Evolutionary conservation across 2,113 vertebrate genomes (phyloP).

Genomic region (Prietella phreatophila): DNA sequence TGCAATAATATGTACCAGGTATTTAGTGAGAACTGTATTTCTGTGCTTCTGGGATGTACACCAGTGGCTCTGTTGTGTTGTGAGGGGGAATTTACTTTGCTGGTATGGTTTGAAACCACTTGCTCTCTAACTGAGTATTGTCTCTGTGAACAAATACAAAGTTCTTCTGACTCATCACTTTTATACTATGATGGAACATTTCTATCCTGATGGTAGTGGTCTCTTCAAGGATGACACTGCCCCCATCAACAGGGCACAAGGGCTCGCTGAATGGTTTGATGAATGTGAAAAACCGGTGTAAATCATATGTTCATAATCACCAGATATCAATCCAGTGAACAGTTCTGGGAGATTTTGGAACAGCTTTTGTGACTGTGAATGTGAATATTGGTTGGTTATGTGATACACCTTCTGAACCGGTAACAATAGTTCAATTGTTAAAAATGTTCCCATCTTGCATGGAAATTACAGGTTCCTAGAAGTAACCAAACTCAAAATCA

Average conservation of each 20-base stretch:
- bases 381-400: neutral
- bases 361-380: neutral
- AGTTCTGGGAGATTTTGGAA: neutral
- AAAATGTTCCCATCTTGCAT: neutral
- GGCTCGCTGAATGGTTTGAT: neutral
- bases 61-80: neutral
- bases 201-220: neutral
- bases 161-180: neutral
- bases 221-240: neutral
- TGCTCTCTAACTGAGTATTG: neutral
- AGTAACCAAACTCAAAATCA: neutral
- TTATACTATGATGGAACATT: neutral
- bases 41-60: neutral
- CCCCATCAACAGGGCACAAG: neutral
- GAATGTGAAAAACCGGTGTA: neutral
- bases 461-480: neutral
- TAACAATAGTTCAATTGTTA: neutral
- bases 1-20: slow-evolving; percentile 18
- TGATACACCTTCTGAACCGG: neutral
- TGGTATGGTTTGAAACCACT: neutral
- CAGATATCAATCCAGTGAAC: neutral
- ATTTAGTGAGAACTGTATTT: neutral
- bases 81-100: neutral
- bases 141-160: neutral
- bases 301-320: neutral